These are phyloP conservation scores for Furcifer pardalis DNA, from an alignment of 2,797 vertebrate genomes.

Conservation along the genomic window DNA sequence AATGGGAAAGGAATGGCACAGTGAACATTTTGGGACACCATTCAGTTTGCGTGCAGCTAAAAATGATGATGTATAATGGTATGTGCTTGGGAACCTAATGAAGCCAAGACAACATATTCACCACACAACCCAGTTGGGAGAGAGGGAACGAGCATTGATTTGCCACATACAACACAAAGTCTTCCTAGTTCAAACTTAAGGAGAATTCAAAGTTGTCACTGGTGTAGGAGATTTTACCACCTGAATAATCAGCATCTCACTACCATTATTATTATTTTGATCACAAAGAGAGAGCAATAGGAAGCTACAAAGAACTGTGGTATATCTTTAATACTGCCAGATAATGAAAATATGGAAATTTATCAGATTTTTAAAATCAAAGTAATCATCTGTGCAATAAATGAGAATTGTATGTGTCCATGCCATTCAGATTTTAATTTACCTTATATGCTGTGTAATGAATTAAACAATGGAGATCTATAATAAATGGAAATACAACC, in stretches of 20 bases:
- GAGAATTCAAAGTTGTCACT: constrained; percentile 71
- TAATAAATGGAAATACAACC: constrained; percentile 86
- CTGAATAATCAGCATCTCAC: constrained; percentile 58
- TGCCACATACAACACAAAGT: constrained; percentile 64
- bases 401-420: constrained; percentile 72
- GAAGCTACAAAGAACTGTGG: constrained; percentile 63
- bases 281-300: constrained; percentile 49
- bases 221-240: constrained; percentile 59
- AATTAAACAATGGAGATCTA: constrained; percentile 84
- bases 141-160: constrained; percentile 52
- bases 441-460: constrained; percentile 76
- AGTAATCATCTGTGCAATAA: constrained; percentile 75
- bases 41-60: constrained; percentile 69
- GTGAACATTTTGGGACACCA: constrained; percentile 60
- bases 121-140: constrained; percentile 26
- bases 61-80: constrained; percentile 75
- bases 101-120: constrained; percentile 56
- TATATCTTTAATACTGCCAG: constrained; percentile 51
- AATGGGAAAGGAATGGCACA: constrained; percentile 58
- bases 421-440: constrained; percentile 85
- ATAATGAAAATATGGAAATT: constrained; percentile 69
- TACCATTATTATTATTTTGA: constrained; percentile 42
- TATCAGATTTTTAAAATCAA: constrained; percentile 73
- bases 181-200: constrained; percentile 67
- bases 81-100: constrained; percentile 73